Percentiles rank a stretch among this genome's conserved stretches.
phyloP scores from a whole-genome alignment of 2,888 invertebrate genomes.

The Dasypolia templi region DNA sequence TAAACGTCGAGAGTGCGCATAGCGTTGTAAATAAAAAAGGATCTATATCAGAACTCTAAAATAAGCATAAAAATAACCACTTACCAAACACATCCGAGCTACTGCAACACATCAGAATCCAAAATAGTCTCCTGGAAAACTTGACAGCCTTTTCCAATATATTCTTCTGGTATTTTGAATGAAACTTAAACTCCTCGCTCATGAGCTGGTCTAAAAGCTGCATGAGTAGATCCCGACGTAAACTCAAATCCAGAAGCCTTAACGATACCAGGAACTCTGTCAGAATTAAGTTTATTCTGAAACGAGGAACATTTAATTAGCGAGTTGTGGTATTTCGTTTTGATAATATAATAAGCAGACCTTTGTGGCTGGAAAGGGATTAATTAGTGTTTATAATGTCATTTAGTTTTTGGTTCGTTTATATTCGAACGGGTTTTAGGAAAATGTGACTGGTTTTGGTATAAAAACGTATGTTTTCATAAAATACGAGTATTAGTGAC shows the following conservation, averaged over 20 bases:
- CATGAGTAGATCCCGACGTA: slow-evolving; percentile 68
- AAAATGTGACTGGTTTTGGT: not conserved
- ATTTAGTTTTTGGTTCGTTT: not conserved
- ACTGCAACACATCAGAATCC: slow-evolving; percentile 54
- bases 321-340: slow-evolving; percentile 27
- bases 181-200: slow-evolving; percentile 69
- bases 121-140: slow-evolving; percentile 68
- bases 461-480: not conserved
- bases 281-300: slow-evolving; percentile 76
- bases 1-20: no score
- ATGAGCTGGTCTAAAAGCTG: slow-evolving; percentile 70
- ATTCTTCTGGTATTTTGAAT: slow-evolving; percentile 55
- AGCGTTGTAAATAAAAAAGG: no score
- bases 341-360: slow-evolving; percentile 7
- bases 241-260: slow-evolving; percentile 73
- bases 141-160: slow-evolving; percentile 69
- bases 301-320: slow-evolving; percentile 50
- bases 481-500: not conserved
- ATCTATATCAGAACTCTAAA: not conserved
- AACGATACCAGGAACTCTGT: slow-evolving; percentile 74
- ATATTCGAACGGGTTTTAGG: not conserved
- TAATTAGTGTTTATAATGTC: slow-evolving; percentile 12
- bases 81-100: slow-evolving; percentile 71
- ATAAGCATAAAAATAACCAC: slow-evolving; percentile 15
- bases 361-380: slow-evolving; percentile 11